Base-by-base conservation (phyloP, 2,797 vertebrate genomes). In the Cheirogaleus major region DNA sequence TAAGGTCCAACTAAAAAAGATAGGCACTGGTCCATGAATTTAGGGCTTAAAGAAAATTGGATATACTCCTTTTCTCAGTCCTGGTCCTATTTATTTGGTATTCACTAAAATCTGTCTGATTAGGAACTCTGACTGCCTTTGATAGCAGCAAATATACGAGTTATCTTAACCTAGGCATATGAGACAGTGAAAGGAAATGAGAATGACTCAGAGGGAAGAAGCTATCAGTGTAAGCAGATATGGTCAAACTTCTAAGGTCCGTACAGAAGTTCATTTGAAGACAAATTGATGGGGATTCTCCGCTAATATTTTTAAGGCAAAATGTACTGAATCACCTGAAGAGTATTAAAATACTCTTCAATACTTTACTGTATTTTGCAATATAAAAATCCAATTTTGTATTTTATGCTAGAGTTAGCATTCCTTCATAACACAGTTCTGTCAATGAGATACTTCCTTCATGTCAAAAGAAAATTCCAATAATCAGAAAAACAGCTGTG, bases 401-500 rank as follows among this genome's bases (percentile, higher is more conserved):
- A 90, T 95, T 97, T 97, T 96, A 63, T 97, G 96, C 96, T 94
- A 82, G n/a, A 30, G 61, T 94, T 95, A 91, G 93, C 97, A 91
- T 80, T 95, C 81, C 84, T 93, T 80, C 78, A 14, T 35, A 80
- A 69, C 61, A 43, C 17, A 78, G 65, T 79, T 80, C 67, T 93
- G 85, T 86, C 96, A 89, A 88, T 93, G 88, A 97, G 92, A 94
- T 45, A 48, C 91, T 98, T 97, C 81, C 92, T 93, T 88, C 82
- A 0, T 75, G 80, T 97, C 89, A 93, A 95, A 95, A 97, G 95
- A 97, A 95, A 90, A 96, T 95, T 91, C 95, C 86, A 96, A 97
- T 95, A 92, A 93, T 97, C 96, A 96, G 96, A 83, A 94, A 94
- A 97, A 38, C 97, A 98, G 96, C 97, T 98, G 97, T 70, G 83